phyloP scores from a whole-genome alignment of 2,113 vertebrate species.

The Proteles cristata region DNA sequence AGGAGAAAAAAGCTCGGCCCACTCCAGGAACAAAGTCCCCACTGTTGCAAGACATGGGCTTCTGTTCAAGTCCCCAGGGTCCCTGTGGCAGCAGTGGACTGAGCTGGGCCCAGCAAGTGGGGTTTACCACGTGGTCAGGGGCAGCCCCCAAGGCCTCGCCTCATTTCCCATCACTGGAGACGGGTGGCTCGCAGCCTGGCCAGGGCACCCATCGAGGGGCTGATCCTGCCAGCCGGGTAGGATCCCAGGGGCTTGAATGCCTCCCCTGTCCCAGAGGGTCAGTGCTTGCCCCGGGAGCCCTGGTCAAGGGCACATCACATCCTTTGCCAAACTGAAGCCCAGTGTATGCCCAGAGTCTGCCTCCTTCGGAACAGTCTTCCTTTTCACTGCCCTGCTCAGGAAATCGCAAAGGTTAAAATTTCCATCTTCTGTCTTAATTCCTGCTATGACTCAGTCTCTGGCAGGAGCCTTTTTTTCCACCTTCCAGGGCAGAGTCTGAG shows the following conservation, averaged over 20 bases:
- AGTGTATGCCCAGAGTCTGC: neutral
- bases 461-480: neutral
- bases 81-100: accelerated
- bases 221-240: neutral
- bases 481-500: neutral
- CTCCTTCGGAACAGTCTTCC: neutral
- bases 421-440: neutral
- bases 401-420: conserved; percentile 38
- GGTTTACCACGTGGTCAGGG: neutral
- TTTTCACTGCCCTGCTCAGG: neutral
- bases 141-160: accelerated
- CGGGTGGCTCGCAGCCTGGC: neutral
- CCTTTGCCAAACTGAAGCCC: neutral
- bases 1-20: neutral
- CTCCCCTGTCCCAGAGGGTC: neutral
- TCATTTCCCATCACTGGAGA: neutral
- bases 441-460: neutral
- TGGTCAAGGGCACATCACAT: neutral
- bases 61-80: conserved; percentile 50
- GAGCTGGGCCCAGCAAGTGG: neutral
- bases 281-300: neutral
- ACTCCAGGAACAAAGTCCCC: conserved; percentile 66
- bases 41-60: conserved; percentile 66
- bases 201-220: neutral
- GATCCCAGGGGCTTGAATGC: neutral